phyloP scores from a whole-genome alignment of 1,140 invertebrate species.

The Scaptomyza pallida region DNA sequence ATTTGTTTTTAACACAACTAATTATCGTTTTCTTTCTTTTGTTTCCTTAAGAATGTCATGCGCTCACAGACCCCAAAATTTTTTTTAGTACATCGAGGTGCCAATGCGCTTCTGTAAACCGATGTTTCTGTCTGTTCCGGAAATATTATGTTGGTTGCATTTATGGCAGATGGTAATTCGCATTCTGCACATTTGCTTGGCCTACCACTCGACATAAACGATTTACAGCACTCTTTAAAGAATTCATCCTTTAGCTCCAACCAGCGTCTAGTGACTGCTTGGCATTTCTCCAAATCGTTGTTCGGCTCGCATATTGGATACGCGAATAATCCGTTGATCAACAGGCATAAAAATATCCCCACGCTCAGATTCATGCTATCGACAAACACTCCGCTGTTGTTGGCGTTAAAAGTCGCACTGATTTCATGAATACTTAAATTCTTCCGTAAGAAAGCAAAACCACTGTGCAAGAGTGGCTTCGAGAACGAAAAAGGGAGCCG shows the following conservation, averaged over 20 bases:
- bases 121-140: background rate
- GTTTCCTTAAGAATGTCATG: too few species aligned
- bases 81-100: slow-evolving; percentile 60
- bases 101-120: too few species aligned
- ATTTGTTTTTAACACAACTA: too few species aligned
- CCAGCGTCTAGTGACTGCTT: background rate
- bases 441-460: too few species aligned
- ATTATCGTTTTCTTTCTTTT: too few species aligned
- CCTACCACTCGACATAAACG: background rate
- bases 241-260: background rate
- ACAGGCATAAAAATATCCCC: background rate
- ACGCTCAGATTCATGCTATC: background rate
- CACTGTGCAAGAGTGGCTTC: too few species aligned
- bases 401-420: background rate
- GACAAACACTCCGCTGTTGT: too few species aligned
- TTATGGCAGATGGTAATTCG: background rate
- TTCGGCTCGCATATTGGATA: background rate
- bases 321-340: background rate
- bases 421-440: too few species aligned
- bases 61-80: slow-evolving; percentile 3
- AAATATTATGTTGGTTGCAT: background rate
- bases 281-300: background rate
- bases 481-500: too few species aligned
- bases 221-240: background rate
- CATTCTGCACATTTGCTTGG: background rate